These are phyloP conservation scores for Philhelius pedissequus DNA, from an alignment of 2,888 invertebrate genomes.

Conservation along the genomic window DNA sequence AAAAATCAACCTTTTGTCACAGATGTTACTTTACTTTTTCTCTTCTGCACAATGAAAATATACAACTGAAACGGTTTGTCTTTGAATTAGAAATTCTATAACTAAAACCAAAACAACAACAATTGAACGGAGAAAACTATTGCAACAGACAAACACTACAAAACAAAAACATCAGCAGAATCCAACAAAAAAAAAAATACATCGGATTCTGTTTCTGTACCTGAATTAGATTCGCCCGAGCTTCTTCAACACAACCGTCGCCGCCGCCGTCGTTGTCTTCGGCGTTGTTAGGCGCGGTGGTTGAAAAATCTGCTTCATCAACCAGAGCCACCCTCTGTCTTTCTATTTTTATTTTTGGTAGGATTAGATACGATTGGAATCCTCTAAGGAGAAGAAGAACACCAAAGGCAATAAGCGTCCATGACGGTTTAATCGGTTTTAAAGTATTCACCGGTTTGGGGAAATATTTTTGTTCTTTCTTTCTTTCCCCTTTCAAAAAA, in stretches of 20 bases:
- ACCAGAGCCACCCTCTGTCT: conserved; percentile 39
- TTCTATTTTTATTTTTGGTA: conserved; percentile 3
- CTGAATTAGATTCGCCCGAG: conserved; percentile 48
- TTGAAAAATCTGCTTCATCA: conserved; percentile 28
- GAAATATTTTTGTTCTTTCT: conserved; percentile 1
- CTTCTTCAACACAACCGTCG: neutral
- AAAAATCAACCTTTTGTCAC: conserved; percentile 56
- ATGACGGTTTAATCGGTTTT: conserved; percentile 78
- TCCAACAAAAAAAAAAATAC: conserved; percentile 11
- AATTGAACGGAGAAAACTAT: conserved; percentile 14
- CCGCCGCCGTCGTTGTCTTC: neutral
- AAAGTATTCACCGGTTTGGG: conserved; percentile 72
- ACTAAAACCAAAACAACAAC: conserved; percentile 1
- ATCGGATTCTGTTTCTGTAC: conserved; percentile 22
- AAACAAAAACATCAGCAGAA: conserved; percentile 17
- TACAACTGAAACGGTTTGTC: conserved; percentile 34
- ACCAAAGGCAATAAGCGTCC: conserved; percentile 73
- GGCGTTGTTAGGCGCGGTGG: conserved; percentile 7
- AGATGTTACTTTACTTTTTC: conserved; percentile 51
- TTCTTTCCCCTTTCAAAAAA: neutral
- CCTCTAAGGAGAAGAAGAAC: conserved; percentile 41
- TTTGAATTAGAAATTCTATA: conserved; percentile 21
- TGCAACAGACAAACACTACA: conserved; percentile 5
- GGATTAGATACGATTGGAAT: conserved; percentile 51
- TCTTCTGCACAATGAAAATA: conserved; percentile 45